Evolutionary conservation across 2,888 invertebrate species (phyloP), one percentile per base, ranked within the genome.

Genomic region (Scaptomyza flava): DNA sequence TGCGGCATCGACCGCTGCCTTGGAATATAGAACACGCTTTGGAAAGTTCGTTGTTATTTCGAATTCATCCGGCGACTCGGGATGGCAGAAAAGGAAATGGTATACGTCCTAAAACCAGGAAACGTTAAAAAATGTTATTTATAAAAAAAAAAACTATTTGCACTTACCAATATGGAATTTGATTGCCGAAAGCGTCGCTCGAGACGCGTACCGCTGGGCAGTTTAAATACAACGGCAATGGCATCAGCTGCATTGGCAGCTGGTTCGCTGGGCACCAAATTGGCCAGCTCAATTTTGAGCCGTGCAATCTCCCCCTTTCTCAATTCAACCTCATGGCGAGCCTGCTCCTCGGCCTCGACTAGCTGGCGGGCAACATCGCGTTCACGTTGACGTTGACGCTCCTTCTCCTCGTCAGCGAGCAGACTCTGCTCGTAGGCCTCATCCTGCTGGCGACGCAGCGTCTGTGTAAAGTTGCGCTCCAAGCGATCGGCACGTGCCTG

Each of bases 21-120:
- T 91, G 56, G 90, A 86, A 74, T 95, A 94, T 58, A 99, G 93
- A 68, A 96, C 94, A 73, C 97, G 95, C 90, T 97, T 96, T 0
- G 99, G 99, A 91, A 97, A 99, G 93, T 98, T 98, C 75, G 98
- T 98, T 51, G 97, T 97, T 74, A 99, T 97, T 93, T 98, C 98
- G 91, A 99, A 99, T 90, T 96, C 95, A 90, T 97, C 94, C 1
- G 99, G 99, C 12, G 98, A 96, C 82, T 96, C 95, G 5, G 98
- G 97, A 93, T 99, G 98, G 90, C 98, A 98, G 93, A 98, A 98
- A 76, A 99, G 96, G 93, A 96, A 99, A 92, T 97, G 96, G 93
- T 98, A 98, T 71, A 99, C 94, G 90, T 96, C 96, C 98, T 99
- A 93, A 34, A 94, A 93, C 69, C 77, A 74, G 63, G 5, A 23